Conservation (phyloP, 2,113 vertebrate genomes). For the Brachyistius frenatus region DNA sequence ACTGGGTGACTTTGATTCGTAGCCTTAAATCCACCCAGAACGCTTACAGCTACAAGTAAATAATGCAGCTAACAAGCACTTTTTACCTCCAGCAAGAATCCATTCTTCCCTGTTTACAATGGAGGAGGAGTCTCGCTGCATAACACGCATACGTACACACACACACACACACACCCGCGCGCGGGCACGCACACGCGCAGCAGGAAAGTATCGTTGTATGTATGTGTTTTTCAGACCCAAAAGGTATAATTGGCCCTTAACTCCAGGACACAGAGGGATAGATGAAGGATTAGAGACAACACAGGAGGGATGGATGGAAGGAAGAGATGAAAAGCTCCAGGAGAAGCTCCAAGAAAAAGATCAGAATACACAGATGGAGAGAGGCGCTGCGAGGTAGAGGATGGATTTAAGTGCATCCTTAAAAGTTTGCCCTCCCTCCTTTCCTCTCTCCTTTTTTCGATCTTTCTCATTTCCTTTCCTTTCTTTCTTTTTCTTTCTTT, state of each 20-base stretch:
- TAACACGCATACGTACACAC: not conserved
- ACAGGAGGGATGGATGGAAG: conserved; percentile 28
- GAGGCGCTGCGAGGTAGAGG: conserved; percentile 21
- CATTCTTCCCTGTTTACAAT: conserved; percentile 31
- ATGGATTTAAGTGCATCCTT: conserved; percentile 18
- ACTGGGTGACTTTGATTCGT: conserved; percentile 29
- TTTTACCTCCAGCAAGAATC: conserved; percentile 40
- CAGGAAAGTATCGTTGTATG: conserved; percentile 11
- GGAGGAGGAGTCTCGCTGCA: not conserved
- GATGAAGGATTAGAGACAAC: conserved; percentile 52
- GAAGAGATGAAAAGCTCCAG: conserved; percentile 46
- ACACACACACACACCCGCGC: too few relatives aligned
- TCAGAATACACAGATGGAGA: conserved; percentile 9
- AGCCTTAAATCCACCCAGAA: conserved; percentile 39
- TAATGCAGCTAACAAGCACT: conserved; percentile 59
- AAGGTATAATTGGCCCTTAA: conserved; percentile 68
- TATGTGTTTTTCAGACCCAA: conserved; percentile 40
- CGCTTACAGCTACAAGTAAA: conserved; percentile 45
- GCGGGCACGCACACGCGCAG: too few relatives aligned
- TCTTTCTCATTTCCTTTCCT: not conserved
- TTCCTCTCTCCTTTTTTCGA: not conserved
- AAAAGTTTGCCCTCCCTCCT: conserved; percentile 26
- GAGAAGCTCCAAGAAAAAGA: conserved; percentile 32
- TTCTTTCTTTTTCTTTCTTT: not conserved
- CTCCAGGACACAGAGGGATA: conserved; percentile 43